Evolutionary conservation across 1,140 invertebrate species (phyloP).

Genomic region (Papilio glaucus): DNA sequence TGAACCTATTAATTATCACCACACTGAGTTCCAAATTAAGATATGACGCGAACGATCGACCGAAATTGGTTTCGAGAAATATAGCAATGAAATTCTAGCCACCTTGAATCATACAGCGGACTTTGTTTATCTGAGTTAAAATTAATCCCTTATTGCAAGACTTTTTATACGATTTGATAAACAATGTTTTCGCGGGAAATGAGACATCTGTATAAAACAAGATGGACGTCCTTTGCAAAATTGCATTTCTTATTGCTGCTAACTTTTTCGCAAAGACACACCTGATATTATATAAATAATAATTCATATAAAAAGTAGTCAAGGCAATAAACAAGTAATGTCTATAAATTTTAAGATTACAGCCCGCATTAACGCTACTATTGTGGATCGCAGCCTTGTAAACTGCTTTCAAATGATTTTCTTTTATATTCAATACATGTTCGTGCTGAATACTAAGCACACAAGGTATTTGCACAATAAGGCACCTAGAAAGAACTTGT

Average conservation of each 20-base stretch:
- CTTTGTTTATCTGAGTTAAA: too few species aligned
- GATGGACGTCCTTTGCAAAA: too few species aligned
- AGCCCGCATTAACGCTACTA: slow-evolving; percentile 27
- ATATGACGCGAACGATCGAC: neutral
- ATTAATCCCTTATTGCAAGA: too few species aligned
- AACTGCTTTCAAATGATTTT: slow-evolving; percentile 16
- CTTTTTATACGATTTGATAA: too few species aligned
- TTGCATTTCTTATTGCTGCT: too few species aligned
- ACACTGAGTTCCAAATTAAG: neutral
- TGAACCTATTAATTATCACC: neutral
- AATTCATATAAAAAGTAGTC: neutral
- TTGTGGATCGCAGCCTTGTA: slow-evolving; percentile 13
- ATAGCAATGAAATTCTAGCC: neutral
- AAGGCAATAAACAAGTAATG: neutral
- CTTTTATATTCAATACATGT: slow-evolving; percentile 14
- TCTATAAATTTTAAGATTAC: slow-evolving; percentile 8
- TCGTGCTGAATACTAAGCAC: neutral
- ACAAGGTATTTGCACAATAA: slow-evolving; percentile 2
- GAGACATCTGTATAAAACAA: too few species aligned
- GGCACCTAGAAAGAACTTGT: neutral
- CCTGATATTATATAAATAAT: neutral
- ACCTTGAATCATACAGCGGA: too few species aligned
- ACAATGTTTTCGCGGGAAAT: too few species aligned
- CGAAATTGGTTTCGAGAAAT: neutral
- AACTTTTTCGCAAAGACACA: too few species aligned